These are phyloP conservation scores for Caenorhabditis virilis DNA, from an alignment of 2,888 invertebrate genomes.

Conservation along the genomic window DNA sequence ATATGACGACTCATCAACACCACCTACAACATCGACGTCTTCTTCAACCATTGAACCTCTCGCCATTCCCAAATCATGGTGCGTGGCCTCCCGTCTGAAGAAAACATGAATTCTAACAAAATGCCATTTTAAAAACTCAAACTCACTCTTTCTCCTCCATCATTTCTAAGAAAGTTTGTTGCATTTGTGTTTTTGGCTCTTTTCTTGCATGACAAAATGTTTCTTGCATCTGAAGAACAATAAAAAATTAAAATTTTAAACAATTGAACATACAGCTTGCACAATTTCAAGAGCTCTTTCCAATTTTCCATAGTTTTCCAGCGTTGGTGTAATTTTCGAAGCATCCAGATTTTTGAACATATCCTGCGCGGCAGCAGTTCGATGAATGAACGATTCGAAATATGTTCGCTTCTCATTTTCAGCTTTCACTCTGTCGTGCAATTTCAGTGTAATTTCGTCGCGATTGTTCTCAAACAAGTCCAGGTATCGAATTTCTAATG, in stretches of 20 bases:
- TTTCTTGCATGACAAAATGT: not conserved
- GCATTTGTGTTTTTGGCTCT: not conserved
- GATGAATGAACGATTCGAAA: slow-evolving; percentile 32
- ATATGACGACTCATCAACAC: not conserved
- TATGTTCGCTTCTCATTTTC: slow-evolving; percentile 25
- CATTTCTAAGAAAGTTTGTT: slow-evolving; percentile 14
- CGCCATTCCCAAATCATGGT: not conserved
- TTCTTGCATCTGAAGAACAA: not conserved
- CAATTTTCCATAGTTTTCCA: slow-evolving; percentile 6
- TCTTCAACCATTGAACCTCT: not conserved
- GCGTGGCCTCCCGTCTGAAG: not conserved
- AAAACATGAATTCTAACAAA: not conserved
- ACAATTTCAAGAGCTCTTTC: slow-evolving; percentile 6
- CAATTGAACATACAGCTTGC: not conserved
- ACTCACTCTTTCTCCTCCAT: slow-evolving; percentile 23
- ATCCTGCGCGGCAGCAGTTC: slow-evolving; percentile 19
- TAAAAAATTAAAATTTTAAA: not conserved
- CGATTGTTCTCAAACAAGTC: slow-evolving; percentile 30
- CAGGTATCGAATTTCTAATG: slow-evolving; percentile 18
- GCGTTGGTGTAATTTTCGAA: slow-evolving; percentile 4
- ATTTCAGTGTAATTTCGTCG: slow-evolving; percentile 23
- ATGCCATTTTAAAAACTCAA: not conserved
- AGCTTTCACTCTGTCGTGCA: slow-evolving; percentile 19
- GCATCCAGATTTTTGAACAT: slow-evolving; percentile 13
- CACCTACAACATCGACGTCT: not conserved